Evolutionary conservation across 2,888 invertebrate genomes (phyloP).

Genomic region (Dynastes grantii): DNA sequence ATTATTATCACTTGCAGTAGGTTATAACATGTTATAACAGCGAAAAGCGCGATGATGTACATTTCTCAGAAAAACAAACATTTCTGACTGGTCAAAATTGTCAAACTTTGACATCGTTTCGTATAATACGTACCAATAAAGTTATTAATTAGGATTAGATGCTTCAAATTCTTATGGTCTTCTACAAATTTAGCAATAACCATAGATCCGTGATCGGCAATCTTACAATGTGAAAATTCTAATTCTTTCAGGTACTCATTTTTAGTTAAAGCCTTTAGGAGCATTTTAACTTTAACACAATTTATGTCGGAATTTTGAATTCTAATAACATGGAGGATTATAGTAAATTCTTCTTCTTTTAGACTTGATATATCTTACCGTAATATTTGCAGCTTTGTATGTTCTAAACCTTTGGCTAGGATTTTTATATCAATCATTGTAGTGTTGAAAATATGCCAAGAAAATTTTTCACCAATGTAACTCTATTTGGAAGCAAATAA

Average conservation of each 20-base stretch:
- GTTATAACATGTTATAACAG: conserved; percentile 18
- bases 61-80: conserved; percentile 2
- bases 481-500: conserved; percentile 56
- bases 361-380: conserved; percentile 56
- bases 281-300: conserved; percentile 61
- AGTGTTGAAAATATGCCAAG: conserved; percentile 63
- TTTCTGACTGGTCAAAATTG: too few relatives aligned
- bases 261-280: conserved; percentile 62
- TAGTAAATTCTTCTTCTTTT: too few relatives aligned
- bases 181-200: conserved; percentile 63
- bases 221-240: conserved; percentile 67
- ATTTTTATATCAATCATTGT: conserved; percentile 62
- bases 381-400: conserved; percentile 60
- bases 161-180: conserved; percentile 58
- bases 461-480: conserved; percentile 64
- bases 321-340: conserved; percentile 53
- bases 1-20: conserved; percentile 10
- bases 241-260: conserved; percentile 61
- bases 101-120: too few relatives aligned
- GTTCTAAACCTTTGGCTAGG: conserved; percentile 64
- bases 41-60: conserved; percentile 16
- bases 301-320: conserved; percentile 66
- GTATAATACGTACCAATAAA: conserved; percentile 61
- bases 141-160: conserved; percentile 63
- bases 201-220: conserved; percentile 62